phyloP scores from a whole-genome alignment of 2,797 vertebrate genomes.

The Parauchenoglanis punctatus region DNA sequence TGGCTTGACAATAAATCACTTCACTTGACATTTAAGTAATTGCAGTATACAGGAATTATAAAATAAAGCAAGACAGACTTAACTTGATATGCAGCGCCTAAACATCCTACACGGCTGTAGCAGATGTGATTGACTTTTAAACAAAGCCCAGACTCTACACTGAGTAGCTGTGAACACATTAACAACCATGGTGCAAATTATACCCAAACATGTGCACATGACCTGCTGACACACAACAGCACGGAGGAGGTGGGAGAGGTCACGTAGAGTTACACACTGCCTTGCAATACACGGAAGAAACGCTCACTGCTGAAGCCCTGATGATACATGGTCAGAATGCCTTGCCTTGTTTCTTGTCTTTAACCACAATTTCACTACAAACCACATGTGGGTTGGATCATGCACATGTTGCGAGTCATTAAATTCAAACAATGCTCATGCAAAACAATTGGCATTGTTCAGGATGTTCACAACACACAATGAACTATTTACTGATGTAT shows the following conservation, averaged over 20 bases:
- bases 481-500: background rate
- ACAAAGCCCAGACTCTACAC: background rate
- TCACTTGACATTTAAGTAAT: background rate
- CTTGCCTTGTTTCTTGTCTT: background rate
- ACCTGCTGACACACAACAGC: background rate
- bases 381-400: background rate
- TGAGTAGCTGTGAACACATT: slow-evolving; percentile 14
- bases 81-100: background rate
- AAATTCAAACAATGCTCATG: background rate
- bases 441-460: background rate
- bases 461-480: background rate
- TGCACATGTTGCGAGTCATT: background rate
- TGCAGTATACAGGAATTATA: background rate
- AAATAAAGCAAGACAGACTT: background rate
- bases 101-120: background rate
- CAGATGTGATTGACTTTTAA: slow-evolving; percentile 1
- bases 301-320: background rate
- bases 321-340: background rate
- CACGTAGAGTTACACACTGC: background rate
- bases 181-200: slow-evolving; percentile 14
- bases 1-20: background rate
- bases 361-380: background rate
- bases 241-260: background rate
- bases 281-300: too few species aligned
- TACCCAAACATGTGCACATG: slow-evolving; percentile 1